Conservation (phyloP, 2,113 vertebrate genomes). For the Calyptommatus sinebrachiatus region DNA sequence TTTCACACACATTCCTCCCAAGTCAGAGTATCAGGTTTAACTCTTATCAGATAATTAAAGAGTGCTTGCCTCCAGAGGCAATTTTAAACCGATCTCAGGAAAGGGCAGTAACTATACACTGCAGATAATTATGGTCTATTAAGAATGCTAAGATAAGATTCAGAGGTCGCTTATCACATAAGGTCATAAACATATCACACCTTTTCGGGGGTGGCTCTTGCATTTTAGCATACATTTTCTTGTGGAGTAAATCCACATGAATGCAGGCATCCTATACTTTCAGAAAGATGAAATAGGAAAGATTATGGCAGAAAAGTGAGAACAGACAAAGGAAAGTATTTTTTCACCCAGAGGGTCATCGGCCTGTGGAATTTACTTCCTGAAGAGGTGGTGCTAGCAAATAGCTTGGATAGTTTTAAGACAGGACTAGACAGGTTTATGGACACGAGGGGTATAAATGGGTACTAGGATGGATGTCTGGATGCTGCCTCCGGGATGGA, state of each 20-base stretch:
- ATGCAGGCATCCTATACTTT: constrained; percentile 14
- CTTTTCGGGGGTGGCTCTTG: constrained; percentile 43
- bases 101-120: constrained; percentile 68
- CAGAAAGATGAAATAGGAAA: background rate
- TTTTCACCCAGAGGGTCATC: too few species aligned
- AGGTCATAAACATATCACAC: constrained; percentile 65
- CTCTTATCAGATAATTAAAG: constrained; percentile 74
- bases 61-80: constrained; percentile 65
- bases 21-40: constrained; percentile 65
- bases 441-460: too few species aligned
- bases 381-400: too few species aligned
- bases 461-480: too few species aligned
- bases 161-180: constrained; percentile 69
- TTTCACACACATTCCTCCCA: constrained; percentile 14
- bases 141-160: constrained; percentile 70
- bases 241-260: background rate
- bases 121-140: constrained; percentile 72
- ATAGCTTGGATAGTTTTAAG: too few species aligned
- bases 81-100: constrained; percentile 70
- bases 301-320: too few species aligned
- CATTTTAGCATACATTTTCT: constrained; percentile 57
- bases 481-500: too few species aligned
- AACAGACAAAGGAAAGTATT: too few species aligned
- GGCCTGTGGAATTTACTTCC: too few species aligned
- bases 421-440: too few species aligned